Evolutionary conservation across 1,140 invertebrate species (phyloP).

Genomic region (Brachionus asplanchnoidis): DNA sequence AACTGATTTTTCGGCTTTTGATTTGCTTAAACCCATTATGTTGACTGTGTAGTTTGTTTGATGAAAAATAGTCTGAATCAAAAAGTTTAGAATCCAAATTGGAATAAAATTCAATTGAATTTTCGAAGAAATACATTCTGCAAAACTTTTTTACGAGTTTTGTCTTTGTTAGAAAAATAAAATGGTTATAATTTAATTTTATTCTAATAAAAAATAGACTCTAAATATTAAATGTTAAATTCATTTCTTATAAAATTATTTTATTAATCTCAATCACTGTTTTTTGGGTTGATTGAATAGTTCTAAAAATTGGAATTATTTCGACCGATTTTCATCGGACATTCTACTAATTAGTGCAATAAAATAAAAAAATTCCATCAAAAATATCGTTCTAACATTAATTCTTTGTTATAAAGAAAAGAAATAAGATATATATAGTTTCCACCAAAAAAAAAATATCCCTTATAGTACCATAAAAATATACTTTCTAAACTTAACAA

Average conservation of each 20-base stretch:
- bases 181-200: neutral
- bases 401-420: slow-evolving; percentile 1
- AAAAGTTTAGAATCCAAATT: neutral
- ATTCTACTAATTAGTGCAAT: neutral
- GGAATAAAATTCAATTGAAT: neutral
- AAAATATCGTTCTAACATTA: slow-evolving; percentile 28
- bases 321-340: neutral
- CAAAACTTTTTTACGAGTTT: slow-evolving; percentile 32
- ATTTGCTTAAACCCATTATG: slow-evolving; percentile 36
- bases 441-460: neutral
- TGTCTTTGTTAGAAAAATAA: neutral
- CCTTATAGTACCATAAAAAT: neutral
- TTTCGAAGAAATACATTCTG: neutral
- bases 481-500: neutral
- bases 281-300: neutral
- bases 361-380: slow-evolving; percentile 16
- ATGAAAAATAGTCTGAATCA: neutral
- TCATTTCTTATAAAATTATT: neutral
- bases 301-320: neutral
- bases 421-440: neutral
- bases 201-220: slow-evolving; percentile 2
- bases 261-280: slow-evolving; percentile 4
- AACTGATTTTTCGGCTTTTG: slow-evolving; percentile 30
- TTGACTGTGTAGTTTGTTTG: neutral
- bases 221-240: neutral